phyloP scores from a whole-genome alignment of 2,888 invertebrate genomes.

The Myopa testacea region DNA sequence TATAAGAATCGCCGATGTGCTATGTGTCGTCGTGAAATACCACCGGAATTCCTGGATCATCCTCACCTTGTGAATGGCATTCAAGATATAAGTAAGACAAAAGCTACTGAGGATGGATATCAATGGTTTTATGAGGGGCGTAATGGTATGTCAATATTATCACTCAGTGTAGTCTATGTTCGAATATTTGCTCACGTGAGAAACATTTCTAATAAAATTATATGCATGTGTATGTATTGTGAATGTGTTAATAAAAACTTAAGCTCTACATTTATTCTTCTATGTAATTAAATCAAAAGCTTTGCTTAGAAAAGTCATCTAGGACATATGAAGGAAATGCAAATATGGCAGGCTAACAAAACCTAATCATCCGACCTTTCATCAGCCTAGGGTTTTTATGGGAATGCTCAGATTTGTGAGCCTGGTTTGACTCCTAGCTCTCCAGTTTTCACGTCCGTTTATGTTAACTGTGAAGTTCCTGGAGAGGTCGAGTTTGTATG shows the following conservation, averaged over 20 bases:
- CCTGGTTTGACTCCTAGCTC: not conserved
- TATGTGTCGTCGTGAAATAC: slow-evolving; percentile 91
- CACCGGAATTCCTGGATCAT: slow-evolving; percentile 87
- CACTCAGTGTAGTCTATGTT: not conserved
- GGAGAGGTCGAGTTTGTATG: no score
- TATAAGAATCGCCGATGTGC: slow-evolving; percentile 91
- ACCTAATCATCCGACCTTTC: no score
- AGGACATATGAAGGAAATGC: no score
- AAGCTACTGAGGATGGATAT: slow-evolving; percentile 76
- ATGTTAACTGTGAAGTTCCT: not conserved
- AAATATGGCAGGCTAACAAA: no score
- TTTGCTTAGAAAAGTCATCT: no score
- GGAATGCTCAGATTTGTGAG: not conserved
- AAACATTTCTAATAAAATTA: not conserved
- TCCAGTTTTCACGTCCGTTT: not conserved
- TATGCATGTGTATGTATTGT: not conserved
- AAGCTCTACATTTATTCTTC: no score
- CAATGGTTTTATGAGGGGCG: slow-evolving; percentile 98
- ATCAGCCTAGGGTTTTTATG: no score
- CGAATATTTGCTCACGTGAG: not conserved
- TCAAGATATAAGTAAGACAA: slow-evolving; percentile 68
- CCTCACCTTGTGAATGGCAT: slow-evolving; percentile 79
- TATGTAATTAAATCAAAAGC: no score
- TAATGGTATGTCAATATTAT: slow-evolving; percentile 76
- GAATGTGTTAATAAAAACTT: no score